phyloP scores from a whole-genome alignment of 2,797 vertebrate genomes.

The Gallinago solitaria region DNA sequence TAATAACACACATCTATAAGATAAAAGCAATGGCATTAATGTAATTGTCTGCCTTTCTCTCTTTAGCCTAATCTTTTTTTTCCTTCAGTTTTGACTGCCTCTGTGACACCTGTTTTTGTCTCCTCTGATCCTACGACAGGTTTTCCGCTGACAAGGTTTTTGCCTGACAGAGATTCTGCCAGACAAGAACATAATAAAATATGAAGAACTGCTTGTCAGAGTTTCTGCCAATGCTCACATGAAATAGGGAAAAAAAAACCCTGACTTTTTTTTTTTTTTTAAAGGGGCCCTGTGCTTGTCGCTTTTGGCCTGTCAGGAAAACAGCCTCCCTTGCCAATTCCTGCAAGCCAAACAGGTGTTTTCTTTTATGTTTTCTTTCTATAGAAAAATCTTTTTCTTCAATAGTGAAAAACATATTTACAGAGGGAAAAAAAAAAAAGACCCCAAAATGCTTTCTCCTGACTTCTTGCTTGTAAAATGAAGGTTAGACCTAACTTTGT shows the following conservation, averaged over 20 bases:
- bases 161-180: constrained; percentile 90
- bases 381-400: not conserved
- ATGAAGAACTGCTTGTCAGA: constrained; percentile 97
- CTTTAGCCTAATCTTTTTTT: constrained; percentile 86
- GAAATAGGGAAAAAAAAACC: constrained; percentile 77
- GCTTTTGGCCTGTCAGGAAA: constrained; percentile 74
- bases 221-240: constrained; percentile 88
- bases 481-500: not conserved
- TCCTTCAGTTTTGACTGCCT: constrained; percentile 86
- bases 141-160: constrained; percentile 92
- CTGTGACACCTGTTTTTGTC: constrained; percentile 97
- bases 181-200: constrained; percentile 97
- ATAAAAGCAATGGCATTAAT: constrained; percentile 91
- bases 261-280: constrained; percentile 76
- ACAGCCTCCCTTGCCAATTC: constrained; percentile 60
- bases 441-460: not conserved
- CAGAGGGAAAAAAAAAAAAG: not conserved
- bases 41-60: constrained; percentile 88
- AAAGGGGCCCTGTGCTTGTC: constrained; percentile 78
- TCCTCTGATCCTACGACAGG: constrained; percentile 91
- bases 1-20: constrained; percentile 88
- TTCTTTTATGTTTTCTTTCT: constrained; percentile 78
- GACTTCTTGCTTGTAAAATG: constrained; percentile 20
- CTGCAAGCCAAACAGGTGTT: constrained; percentile 87
- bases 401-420: constrained; percentile 32